Evolutionary conservation across 2,888 invertebrate genomes (phyloP), one percentile per base, ranked within the genome.

Genomic region (Mesorhabditis belari): DNA sequence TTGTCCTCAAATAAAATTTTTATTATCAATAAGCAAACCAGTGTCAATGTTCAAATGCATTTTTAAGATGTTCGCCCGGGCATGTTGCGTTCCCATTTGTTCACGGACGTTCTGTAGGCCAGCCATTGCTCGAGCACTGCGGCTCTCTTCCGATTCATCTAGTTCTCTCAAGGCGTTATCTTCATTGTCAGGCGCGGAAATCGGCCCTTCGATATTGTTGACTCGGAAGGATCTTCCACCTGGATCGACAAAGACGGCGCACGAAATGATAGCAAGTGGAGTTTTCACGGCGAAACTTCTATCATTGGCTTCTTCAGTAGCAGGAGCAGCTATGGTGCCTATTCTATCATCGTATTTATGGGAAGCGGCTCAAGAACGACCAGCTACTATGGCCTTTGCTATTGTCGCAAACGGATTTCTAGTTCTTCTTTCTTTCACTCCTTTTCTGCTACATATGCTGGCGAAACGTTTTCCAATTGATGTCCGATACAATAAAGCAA

Each of bases 381-480:
- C 78, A 5, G 59, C 64, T 1, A 65, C 74, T 58, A 73, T 76
- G 74, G 55, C 66, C 58, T 67, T 69, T 55, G 66, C 69, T 5
- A 63, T 69, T 9, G 67, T 80, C 3, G 73, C 79, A 25, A 78
- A 79, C 57, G 60, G 68, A 0, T 73, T 76, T 54, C 68, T 79
- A 44, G 75, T 75, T 17, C 51, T 73, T 3, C 65, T 79, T n/a
- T 74, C 79, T 0, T 75, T 78, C 56, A 79, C 79, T 29, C 79
- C 79, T 3, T 63, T 79, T 1, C 66, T 79, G 9, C 68, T 79
- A 3, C 79, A 79, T 59, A 74, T 76, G 29, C 64, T 79, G n/a
- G 69, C 77, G 3, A 78, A 78, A 58, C 69, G 79, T 3, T 79
- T 76, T 59, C 78, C 78, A 0, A 62, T 71, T 6, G 66, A 80